Percentiles rank a stretch among this genome's conserved stretches.
These are phyloP conservation scores for Apodemus agrarius DNA, from an alignment of 2,797 vertebrate genomes.

Conservation along the genomic window DNA sequence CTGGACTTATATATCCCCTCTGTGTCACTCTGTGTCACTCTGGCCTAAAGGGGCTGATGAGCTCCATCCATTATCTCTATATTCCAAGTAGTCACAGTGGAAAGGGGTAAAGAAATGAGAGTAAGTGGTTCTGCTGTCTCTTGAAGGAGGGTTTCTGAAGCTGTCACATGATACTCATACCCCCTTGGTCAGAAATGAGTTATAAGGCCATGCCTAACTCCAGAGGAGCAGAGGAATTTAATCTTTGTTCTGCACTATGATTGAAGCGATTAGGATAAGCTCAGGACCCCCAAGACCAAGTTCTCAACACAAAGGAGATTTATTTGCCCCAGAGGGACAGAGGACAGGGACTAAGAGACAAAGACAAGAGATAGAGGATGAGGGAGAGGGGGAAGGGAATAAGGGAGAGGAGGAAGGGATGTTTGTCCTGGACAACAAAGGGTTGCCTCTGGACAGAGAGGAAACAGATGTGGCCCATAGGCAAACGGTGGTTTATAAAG, in stretches of 20 bases:
- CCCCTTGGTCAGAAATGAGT: not conserved
- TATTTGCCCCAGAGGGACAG: not conserved
- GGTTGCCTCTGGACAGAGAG: not conserved
- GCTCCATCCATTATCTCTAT: not conserved
- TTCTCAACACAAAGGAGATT: not conserved
- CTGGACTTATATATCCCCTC: not conserved
- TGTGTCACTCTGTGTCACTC: not conserved
- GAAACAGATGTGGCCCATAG: not conserved
- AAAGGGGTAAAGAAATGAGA: not conserved
- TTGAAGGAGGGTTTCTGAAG: not conserved
- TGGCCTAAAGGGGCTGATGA: not conserved
- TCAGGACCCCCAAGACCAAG: not conserved
- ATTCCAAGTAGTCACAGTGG: not conserved
- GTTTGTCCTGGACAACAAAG: not conserved
- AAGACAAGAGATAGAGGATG: not conserved
- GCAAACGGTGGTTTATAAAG: not conserved
- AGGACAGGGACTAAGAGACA: not conserved
- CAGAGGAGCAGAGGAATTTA: not conserved
- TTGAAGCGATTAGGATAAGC: not conserved
- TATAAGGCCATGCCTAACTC: not conserved
- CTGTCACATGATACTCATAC: not conserved
- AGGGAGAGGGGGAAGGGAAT: not conserved
- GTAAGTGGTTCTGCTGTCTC: not conserved
- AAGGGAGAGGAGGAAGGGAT: not conserved
- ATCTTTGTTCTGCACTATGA: not conserved